Conservation (phyloP, 2,113 vertebrate genomes). For the Australoheros scitulus region DNA sequence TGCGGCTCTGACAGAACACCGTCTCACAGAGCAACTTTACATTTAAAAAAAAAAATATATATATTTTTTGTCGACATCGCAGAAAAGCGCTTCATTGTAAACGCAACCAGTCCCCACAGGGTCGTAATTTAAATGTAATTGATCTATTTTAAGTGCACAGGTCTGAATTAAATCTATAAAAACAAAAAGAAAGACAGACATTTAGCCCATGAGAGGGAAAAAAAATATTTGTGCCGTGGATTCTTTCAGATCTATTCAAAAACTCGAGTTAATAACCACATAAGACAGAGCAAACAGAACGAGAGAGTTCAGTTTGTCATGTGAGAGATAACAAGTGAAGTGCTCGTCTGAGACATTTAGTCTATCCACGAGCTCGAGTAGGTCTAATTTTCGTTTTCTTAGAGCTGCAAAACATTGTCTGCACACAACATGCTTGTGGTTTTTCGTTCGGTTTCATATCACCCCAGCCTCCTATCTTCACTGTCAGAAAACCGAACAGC, state of each 20-base stretch:
- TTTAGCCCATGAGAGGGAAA: not conserved
- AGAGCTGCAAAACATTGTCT: constrained; percentile 59
- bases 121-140: not conserved
- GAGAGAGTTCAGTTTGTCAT: not conserved
- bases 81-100: not conserved
- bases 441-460: constrained; percentile 70
- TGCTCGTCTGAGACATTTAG: constrained; percentile 6
- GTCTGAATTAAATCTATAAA: not conserved
- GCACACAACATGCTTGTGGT: constrained; percentile 71
- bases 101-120: not conserved
- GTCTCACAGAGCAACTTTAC: not conserved
- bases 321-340: constrained; percentile 2
- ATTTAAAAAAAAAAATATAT: no score
- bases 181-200: not conserved
- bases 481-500: constrained; percentile 65
- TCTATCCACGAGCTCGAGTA: not conserved
- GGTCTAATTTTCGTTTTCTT: constrained; percentile 52
- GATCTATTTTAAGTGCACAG: not conserved
- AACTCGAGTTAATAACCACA: not conserved
- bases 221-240: not conserved
- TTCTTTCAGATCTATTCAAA: not conserved
- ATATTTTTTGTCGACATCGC: not conserved
- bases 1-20: constrained; percentile 13
- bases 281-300: not conserved
- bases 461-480: constrained; percentile 51